Percentiles rank a stretch among this genome's conserved stretches.
Conservation (phyloP, 35 echinoderm and acorn worm species). For the Ptychodera flava region DNA sequence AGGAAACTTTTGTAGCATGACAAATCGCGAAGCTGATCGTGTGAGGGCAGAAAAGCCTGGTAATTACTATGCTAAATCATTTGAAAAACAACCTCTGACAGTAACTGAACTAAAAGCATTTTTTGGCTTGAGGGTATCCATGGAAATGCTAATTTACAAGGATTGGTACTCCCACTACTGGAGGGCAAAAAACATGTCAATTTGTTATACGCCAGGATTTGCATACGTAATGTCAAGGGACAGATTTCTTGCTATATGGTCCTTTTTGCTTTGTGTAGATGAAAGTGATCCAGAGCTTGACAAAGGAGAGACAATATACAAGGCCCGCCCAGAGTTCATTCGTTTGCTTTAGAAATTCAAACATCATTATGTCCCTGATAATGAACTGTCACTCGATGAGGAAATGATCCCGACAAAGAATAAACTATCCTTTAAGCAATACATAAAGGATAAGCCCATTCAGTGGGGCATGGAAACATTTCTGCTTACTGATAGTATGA, state of each 20-base stretch:
- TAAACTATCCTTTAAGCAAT: conserved; percentile 26
- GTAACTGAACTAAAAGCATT: no score
- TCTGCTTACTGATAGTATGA: no score
- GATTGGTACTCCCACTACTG: conserved; percentile 30
- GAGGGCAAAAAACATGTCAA: background rate
- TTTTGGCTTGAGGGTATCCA: no score
- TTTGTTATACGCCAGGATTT: background rate
- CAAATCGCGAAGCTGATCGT: no score
- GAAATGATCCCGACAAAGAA: conserved; percentile 53
- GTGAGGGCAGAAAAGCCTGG: no score
- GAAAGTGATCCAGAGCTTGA: conserved; percentile 9
- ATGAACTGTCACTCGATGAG: conserved; percentile 43
- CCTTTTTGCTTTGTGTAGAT: conserved; percentile 22
- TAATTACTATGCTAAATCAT: no score
- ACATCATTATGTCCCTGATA: conserved; percentile 11
- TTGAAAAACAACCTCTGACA: no score
- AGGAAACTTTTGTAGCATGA: no score
- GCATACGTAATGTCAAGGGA: background rate
- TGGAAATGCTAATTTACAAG: conserved; percentile 45
- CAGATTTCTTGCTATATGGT: conserved; percentile 26
- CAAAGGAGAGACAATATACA: conserved; percentile 26
- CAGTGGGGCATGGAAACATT: conserved; percentile 26
- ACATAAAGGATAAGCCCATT: conserved; percentile 47
- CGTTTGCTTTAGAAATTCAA: conserved; percentile 34
- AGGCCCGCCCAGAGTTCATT: conserved; percentile 24